A percentile compares a stretch with the other conserved stretches of the same genome.
Conservation (phyloP, 2,113 vertebrate species). For the Balaeniceps rex region DNA sequence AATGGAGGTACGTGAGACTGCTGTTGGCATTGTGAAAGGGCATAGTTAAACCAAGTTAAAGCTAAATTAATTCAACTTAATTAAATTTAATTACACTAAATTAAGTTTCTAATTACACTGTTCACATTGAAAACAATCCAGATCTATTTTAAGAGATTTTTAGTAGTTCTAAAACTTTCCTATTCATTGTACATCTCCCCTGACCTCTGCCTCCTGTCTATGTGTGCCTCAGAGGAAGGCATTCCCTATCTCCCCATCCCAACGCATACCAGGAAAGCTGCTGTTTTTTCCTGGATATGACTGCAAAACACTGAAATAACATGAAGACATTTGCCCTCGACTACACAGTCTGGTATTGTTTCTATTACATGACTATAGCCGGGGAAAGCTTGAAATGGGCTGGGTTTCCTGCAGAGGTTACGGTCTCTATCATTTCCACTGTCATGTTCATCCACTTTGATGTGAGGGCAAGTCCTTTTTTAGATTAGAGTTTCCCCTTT, state of each 20-base stretch:
- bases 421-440: background rate
- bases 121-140: background rate
- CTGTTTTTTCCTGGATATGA: background rate
- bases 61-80: background rate
- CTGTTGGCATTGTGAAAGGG: background rate
- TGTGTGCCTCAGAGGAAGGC: background rate
- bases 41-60: background rate
- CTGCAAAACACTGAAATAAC: background rate
- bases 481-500: conserved; percentile 21
- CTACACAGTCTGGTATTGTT: background rate
- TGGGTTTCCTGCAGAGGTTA: background rate
- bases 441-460: background rate
- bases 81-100: background rate
- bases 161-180: background rate
- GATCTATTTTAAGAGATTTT: background rate
- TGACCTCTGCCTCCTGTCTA: background rate
- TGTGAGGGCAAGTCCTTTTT: conserved; percentile 33
- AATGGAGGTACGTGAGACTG: background rate
- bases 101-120: background rate
- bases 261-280: background rate
- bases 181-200: background rate
- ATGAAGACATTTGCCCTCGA: background rate
- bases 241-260: background rate
- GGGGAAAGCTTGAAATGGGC: background rate
- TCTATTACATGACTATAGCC: background rate